Evolutionary conservation across 2,888 invertebrate species (phyloP).

Genomic region (Troides helena): DNA sequence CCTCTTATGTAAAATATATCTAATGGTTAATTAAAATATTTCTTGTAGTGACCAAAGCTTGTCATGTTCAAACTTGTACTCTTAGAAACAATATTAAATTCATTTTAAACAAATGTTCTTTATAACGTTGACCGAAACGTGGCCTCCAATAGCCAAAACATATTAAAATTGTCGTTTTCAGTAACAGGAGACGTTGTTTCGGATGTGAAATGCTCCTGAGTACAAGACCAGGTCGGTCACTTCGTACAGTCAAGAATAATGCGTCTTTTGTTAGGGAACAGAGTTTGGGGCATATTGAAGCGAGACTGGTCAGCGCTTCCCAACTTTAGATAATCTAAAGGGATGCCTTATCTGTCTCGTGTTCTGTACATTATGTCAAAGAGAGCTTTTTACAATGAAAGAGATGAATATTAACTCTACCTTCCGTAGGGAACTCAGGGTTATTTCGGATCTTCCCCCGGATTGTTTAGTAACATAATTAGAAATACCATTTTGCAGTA

Average conservation of each 20-base stretch:
- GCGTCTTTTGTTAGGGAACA: slow-evolving; percentile 53
- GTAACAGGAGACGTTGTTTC: slow-evolving; percentile 44
- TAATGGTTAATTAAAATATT: neutral
- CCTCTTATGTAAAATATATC: neutral
- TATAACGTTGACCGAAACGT: slow-evolving; percentile 12
- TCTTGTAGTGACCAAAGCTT: no score
- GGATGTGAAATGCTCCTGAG: slow-evolving; percentile 38
- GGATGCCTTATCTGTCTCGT: no score
- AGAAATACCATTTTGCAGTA: no score
- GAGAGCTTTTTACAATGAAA: no score
- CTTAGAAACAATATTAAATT: slow-evolving; percentile 12
- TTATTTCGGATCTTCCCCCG: no score
- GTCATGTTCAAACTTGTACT: slow-evolving; percentile 15
- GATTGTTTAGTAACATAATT: no score
- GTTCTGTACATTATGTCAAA: no score
- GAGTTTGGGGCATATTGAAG: slow-evolving; percentile 38
- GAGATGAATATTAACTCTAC: no score
- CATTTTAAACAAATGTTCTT: slow-evolving; percentile 17
- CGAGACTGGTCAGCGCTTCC: slow-evolving; percentile 16
- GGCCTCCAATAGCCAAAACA: slow-evolving; percentile 21
- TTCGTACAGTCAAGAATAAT: slow-evolving; percentile 56
- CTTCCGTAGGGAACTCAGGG: no score
- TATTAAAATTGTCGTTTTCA: slow-evolving; percentile 21
- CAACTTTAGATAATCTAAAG: slow-evolving; percentile 1
- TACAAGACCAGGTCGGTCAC: slow-evolving; percentile 47